Evolutionary conservation across 2,113 vertebrate species (phyloP).

Genomic region (Mesocricetus auratus): DNA sequence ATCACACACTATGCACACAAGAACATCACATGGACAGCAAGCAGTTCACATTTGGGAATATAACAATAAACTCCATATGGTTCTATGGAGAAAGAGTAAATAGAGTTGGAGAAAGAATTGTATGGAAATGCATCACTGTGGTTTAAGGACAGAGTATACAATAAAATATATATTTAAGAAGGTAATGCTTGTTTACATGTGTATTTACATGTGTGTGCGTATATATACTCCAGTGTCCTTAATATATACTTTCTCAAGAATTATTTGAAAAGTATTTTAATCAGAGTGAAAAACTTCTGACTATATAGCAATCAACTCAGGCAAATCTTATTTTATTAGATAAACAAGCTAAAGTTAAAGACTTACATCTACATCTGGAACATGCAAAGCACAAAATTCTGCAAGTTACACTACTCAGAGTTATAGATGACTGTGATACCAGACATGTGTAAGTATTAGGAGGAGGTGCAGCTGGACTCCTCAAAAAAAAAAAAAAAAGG

Average conservation of each 20-base stretch:
- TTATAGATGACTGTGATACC: background rate
- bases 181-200: background rate
- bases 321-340: background rate
- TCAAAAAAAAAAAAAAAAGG: background rate
- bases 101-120: background rate
- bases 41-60: background rate
- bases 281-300: background rate
- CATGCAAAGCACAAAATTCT: background rate
- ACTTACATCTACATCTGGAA: background rate
- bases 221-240: background rate
- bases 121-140: background rate
- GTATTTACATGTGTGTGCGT: background rate
- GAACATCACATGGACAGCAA: background rate
- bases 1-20: background rate
- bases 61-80: background rate
- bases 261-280: slow-evolving; percentile 18
- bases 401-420: background rate
- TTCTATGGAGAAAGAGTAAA: background rate
- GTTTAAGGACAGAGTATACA: background rate
- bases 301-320: background rate
- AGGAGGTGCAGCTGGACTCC: background rate
- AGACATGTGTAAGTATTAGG: background rate
- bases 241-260: background rate
- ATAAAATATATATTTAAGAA: background rate
- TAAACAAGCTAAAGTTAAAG: background rate